Base-by-base conservation (phyloP, 2,113 vertebrate species). In the Pipa parva region DNA sequence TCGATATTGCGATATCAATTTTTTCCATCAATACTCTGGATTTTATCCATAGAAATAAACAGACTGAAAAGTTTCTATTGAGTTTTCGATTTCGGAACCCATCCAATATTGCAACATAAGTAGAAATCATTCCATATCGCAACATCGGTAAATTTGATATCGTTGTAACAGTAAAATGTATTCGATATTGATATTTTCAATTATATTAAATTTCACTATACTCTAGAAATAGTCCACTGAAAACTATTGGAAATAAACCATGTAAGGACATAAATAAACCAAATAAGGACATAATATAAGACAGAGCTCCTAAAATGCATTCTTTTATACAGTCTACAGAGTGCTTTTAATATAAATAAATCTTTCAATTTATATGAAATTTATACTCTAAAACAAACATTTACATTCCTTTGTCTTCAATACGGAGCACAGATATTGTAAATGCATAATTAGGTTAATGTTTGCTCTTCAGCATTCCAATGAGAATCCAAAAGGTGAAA, bases 281-380 rank as follows among this genome's bases (percentile, higher is more conserved):
- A 22, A 17, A 27, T 13, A 24, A 36, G 27, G n/a, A 24, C 28
- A 28, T 61, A 39, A 50, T 36, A 50, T 9, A 63, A 63, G 11
- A 50, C 60, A 63, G 60, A 18, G 17, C 28, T 63, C 28, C 60
- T 50, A 31, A 51, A 63, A 50, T 61, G 36, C 50, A 36, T 63
- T 51, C 20, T 63, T 31, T 50, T 63, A 31, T 63, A 33, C 24
- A 50, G 60, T 27, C 29, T 51, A 31, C 25, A 48, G 60, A 63
- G 61, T 63, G 61, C 46, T 51, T 37, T 33, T 51, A 51, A 63
- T 28, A 63, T 36, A 51, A 63, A 52, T 51, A 63, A 51, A 63
- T 37, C 29, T 51, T 51, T 36, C 51, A 27, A 62, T 18, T 33
- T 29, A 36, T 51, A 63, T 63, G 26, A 18, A 51, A 51, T 21